Percentiles rank a stretch among this genome's conserved stretches.
Conservation (phyloP, 2,113 vertebrate genomes). For the Dromiciops gliroides region DNA sequence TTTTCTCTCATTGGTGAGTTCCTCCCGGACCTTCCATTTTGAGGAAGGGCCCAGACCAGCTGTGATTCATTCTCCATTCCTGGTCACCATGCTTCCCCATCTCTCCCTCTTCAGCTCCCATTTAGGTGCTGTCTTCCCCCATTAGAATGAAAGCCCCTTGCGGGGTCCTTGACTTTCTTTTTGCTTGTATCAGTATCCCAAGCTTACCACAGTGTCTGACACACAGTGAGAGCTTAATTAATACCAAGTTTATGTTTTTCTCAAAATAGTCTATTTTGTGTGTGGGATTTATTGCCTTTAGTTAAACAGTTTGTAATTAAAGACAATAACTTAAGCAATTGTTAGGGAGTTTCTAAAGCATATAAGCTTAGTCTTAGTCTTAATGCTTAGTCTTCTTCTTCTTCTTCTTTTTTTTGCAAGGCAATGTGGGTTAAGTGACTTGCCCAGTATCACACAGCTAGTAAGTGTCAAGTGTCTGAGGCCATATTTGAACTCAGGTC, state of each 20-base stretch:
- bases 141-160: neutral
- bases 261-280: neutral
- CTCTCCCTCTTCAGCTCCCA: neutral
- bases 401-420: too few species aligned
- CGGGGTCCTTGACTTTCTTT: neutral
- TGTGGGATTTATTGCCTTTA: neutral
- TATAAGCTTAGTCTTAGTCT: neutral
- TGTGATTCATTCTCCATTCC: neutral
- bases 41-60: neutral
- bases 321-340: neutral
- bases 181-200: neutral
- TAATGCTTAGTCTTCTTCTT: neutral
- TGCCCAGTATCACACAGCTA: too few species aligned
- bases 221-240: neutral
- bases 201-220: neutral
- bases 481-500: too few species aligned
- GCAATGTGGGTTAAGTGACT: too few species aligned
- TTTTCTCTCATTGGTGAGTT: neutral
- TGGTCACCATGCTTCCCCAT: neutral
- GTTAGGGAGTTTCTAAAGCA: neutral
- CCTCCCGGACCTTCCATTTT: neutral
- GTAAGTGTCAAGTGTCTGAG: too few species aligned
- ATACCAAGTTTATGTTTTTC: neutral
- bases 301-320: neutral
- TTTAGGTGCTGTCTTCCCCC: neutral